phyloP scores from a whole-genome alignment of 2,888 invertebrate species.

The Lithosia quadra region DNA sequence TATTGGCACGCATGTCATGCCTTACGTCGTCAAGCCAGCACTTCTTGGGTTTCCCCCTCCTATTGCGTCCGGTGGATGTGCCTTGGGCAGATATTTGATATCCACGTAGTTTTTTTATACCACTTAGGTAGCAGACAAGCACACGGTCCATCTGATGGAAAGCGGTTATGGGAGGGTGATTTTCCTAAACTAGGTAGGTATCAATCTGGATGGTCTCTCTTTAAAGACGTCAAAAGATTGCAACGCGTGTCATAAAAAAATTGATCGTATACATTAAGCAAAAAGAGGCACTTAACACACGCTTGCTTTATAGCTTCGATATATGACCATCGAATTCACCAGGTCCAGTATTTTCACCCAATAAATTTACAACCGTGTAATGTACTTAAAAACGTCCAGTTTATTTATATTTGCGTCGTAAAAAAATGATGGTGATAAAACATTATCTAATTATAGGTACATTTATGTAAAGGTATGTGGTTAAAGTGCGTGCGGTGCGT shows the following conservation, averaged over 20 bases:
- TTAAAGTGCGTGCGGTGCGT: slow-evolving; percentile 9
- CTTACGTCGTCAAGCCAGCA: too few species aligned
- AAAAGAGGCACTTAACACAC: slow-evolving; percentile 1
- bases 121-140: too few species aligned
- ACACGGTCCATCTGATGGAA: too few species aligned
- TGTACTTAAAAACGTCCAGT: slow-evolving; percentile 31
- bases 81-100: too few species aligned
- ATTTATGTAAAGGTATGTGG: slow-evolving; percentile 19
- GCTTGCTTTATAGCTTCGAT: neutral
- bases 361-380: slow-evolving; percentile 14
- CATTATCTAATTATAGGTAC: slow-evolving; percentile 32
- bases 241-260: neutral
- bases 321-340: neutral
- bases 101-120: too few species aligned
- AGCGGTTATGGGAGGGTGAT: too few species aligned
- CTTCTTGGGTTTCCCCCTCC: too few species aligned
- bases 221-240: neutral
- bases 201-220: too few species aligned
- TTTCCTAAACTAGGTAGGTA: too few species aligned
- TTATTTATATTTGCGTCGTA: slow-evolving; percentile 37
- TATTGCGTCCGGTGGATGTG: too few species aligned
- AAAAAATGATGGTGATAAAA: slow-evolving; percentile 39
- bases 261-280: neutral
- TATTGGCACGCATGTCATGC: too few species aligned
- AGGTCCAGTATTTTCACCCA: slow-evolving; percentile 7